Evolutionary conservation across 2,888 invertebrate genomes (phyloP).

Genomic region (Germaria angustata): DNA sequence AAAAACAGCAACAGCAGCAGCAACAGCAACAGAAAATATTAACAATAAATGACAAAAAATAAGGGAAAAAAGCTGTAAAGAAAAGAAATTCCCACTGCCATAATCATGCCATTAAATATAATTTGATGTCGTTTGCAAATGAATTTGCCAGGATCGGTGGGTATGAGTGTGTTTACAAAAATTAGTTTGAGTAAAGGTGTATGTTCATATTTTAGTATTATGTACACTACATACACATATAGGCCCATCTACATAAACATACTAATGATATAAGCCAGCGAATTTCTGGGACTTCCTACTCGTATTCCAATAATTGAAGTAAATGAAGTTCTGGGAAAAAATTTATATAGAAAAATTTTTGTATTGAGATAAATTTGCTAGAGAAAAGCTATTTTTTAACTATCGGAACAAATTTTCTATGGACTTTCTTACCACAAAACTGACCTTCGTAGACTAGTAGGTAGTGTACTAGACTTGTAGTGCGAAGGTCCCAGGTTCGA

Average conservation of each 20-base stretch:
- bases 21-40: neutral
- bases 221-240: neutral
- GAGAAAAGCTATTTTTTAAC: too few species aligned
- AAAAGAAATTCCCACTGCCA: constrained; percentile 41
- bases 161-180: neutral
- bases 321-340: too few species aligned
- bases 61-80: neutral
- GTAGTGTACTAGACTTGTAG: too few species aligned
- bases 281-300: neutral
- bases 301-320: too few species aligned
- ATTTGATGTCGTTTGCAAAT: constrained; percentile 54
- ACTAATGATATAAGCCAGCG: constrained; percentile 5
- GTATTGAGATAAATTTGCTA: too few species aligned
- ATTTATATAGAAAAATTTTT: too few species aligned
- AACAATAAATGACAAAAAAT: constrained; percentile 33
- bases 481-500: too few species aligned
- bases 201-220: neutral
- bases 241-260: too few species aligned
- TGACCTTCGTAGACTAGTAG: too few species aligned
- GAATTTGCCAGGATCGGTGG: constrained; percentile 22
- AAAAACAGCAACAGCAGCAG: neutral
- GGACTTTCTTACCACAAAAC: too few species aligned
- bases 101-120: constrained; percentile 59
- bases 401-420: too few species aligned
- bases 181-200: neutral